Evolutionary conservation across 1,140 invertebrate genomes (phyloP).

Genomic region (Physella acuta): DNA sequence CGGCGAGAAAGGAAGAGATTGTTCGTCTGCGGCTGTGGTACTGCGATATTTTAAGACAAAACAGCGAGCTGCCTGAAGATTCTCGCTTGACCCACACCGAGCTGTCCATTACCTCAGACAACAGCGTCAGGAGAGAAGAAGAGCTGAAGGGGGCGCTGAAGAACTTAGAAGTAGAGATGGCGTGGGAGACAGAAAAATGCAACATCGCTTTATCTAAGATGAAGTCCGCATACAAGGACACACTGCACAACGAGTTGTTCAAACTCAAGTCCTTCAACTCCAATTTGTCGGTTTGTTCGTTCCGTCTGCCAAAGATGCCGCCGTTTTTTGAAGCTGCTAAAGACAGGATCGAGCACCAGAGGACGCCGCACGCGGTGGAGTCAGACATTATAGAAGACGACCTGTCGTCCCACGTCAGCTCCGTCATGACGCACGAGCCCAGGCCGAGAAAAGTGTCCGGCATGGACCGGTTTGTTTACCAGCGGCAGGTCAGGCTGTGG

Average conservation of each 20-base stretch:
- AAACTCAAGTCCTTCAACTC: conserved; percentile 16
- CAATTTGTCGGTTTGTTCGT: not conserved
- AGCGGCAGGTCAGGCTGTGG: conserved; percentile 13
- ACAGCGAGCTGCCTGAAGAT: conserved; percentile 19
- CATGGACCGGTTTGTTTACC: conserved; percentile 23
- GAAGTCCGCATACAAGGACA: conserved; percentile 5
- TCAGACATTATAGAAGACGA: conserved; percentile 15
- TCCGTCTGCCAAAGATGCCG: conserved; percentile 5
- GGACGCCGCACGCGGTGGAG: conserved; percentile 4
- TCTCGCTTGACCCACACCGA: not conserved
- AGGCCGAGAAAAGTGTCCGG: conserved; percentile 4
- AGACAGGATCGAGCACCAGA: conserved; percentile 8
- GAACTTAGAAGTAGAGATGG: not conserved
- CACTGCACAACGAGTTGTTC: not conserved
- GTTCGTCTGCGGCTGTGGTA: conserved; percentile 7
- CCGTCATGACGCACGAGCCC: not conserved
- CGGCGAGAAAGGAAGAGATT: conserved; percentile 20
- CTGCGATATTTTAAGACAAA: conserved; percentile 11
- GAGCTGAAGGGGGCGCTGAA: not conserved
- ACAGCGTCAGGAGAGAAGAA: not conserved
- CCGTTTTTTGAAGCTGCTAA: conserved; percentile 16
- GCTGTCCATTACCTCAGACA: conserved; percentile 11
- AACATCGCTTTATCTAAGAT: conserved; percentile 8
- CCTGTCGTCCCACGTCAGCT: not conserved
- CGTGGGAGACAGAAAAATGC: conserved; percentile 14